Conservation (phyloP, 2,113 vertebrate species). For the Hiodon alosoides region DNA sequence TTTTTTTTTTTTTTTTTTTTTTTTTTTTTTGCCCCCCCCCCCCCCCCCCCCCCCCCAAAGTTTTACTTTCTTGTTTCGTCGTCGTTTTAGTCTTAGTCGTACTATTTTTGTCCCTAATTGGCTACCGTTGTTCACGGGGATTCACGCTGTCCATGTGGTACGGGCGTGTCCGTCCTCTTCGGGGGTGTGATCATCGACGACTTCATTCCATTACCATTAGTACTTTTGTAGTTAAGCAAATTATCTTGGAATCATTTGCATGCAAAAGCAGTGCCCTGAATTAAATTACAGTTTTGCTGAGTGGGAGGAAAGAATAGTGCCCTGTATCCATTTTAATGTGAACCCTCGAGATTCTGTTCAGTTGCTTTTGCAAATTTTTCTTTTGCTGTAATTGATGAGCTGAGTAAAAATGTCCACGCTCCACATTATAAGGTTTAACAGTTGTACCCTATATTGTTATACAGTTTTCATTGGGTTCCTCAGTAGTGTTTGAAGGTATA, state of each 20-base stretch:
- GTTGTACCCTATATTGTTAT: background rate
- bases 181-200: conserved; percentile 13
- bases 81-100: conserved; percentile 12
- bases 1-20: too few relatives aligned
- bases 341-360: background rate
- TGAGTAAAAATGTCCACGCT: background rate
- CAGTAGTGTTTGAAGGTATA: too few relatives aligned
- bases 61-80: conserved; percentile 7
- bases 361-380: background rate
- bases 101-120: conserved; percentile 30
- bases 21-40: too few relatives aligned
- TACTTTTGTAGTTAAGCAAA: conserved; percentile 22
- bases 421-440: background rate
- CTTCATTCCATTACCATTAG: conserved; percentile 10
- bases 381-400: background rate
- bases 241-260: conserved; percentile 8
- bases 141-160: background rate
- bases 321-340: conserved; percentile 8
- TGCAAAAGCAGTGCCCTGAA: background rate
- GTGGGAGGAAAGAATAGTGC: background rate
- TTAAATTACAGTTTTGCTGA: conserved; percentile 18
- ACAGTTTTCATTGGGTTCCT: too few relatives aligned
- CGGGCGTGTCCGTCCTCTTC: conserved; percentile 18
- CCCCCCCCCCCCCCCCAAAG: background rate
- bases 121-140: conserved; percentile 7